Evolutionary conservation across 1,140 invertebrate genomes (phyloP).

Genomic region (Macrobrachium rosenbergii): DNA sequence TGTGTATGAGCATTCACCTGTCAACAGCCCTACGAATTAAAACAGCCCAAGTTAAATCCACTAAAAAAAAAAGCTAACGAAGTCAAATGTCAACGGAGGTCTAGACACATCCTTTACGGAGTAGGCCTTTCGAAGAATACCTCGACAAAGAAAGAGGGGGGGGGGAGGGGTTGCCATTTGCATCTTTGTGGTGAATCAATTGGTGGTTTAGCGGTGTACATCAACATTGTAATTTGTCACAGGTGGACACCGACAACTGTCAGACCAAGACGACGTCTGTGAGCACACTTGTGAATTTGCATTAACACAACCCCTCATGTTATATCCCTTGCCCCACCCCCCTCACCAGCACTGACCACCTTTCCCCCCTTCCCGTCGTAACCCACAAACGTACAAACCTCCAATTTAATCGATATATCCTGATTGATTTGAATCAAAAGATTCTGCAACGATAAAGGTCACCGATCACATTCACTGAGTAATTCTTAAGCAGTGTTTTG

Average conservation of each 20-base stretch:
- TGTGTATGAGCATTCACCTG: too few relatives aligned
- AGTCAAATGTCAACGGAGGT: neutral
- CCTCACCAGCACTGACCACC: slow-evolving; percentile 27
- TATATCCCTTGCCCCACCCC: neutral
- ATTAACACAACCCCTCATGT: slow-evolving; percentile 33
- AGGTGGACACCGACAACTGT: slow-evolving; percentile 58
- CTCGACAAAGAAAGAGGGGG: too few relatives aligned
- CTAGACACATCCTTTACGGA: neutral
- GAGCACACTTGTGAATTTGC: slow-evolving; percentile 44
- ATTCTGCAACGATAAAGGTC: too few relatives aligned
- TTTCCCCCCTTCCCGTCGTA: neutral
- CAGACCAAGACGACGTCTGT: slow-evolving; percentile 43
- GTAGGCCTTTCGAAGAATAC: too few relatives aligned
- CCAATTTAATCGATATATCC: too few relatives aligned
- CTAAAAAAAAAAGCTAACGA: too few relatives aligned
- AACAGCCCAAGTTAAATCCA: too few relatives aligned
- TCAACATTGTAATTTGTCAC: slow-evolving; percentile 61
- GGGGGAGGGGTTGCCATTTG: too few relatives aligned
- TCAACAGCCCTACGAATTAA: too few relatives aligned
- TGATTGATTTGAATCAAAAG: too few relatives aligned
- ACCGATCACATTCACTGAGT: too few relatives aligned
- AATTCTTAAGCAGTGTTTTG: too few relatives aligned
- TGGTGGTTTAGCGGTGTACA: neutral
- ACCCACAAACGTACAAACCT: neutral
- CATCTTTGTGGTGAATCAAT: neutral